These are phyloP conservation scores for Aproaerema taeniolella DNA, from an alignment of 2,888 invertebrate genomes.

Conservation along the genomic window DNA sequence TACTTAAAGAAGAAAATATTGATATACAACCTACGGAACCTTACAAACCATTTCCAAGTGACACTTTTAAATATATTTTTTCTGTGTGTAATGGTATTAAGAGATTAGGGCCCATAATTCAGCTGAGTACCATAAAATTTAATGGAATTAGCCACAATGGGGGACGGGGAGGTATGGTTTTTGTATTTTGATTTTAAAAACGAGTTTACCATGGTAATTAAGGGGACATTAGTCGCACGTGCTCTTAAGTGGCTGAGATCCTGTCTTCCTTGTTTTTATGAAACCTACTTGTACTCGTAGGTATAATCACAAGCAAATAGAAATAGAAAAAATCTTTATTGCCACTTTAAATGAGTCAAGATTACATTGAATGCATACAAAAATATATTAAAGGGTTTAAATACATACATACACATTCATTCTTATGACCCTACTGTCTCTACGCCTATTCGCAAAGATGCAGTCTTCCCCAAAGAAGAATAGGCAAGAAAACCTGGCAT, in stretches of 20 bases:
- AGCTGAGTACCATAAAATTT: constrained; percentile 10
- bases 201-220: constrained; percentile 2
- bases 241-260: not conserved
- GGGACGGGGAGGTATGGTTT: constrained; percentile 4
- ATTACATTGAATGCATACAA: no score
- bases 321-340: no score
- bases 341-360: no score
- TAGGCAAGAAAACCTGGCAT: no score
- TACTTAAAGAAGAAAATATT: not conserved
- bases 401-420: no score
- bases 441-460: no score
- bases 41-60: not conserved
- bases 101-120: constrained; percentile 13
- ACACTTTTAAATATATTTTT: not conserved
- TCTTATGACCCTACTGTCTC: no score
- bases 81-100: constrained; percentile 14
- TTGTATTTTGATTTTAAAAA: constrained; percentile 10
- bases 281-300: no score
- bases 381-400: no score
- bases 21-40: not conserved
- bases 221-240: not conserved
- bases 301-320: no score
- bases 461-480: no score
- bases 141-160: constrained; percentile 8
- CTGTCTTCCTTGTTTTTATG: no score